Conservation (phyloP, 2,797 vertebrate genomes). For the Silurus lanzhouensis region DNA sequence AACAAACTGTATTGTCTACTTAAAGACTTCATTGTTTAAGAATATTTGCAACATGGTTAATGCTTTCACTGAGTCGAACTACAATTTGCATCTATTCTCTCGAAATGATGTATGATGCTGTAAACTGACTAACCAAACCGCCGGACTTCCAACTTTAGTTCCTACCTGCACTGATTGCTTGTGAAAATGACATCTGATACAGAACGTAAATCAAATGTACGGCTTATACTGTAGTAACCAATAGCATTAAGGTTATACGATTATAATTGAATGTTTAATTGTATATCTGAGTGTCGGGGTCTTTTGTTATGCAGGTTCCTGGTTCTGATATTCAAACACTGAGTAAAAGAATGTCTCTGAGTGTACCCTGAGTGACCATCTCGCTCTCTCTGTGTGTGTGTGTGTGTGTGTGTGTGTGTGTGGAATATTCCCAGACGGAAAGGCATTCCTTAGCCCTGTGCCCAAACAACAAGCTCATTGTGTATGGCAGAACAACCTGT, state of each 20-base stretch:
- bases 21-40: neutral
- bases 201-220: neutral
- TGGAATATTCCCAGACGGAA: constrained; percentile 80
- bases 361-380: constrained; percentile 51
- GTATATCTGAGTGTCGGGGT: neutral
- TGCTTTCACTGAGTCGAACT: neutral
- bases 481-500: constrained; percentile 83
- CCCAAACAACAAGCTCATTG: constrained; percentile 82
- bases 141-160: neutral
- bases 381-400: constrained; percentile 44
- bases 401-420: no score
- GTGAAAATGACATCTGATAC: neutral
- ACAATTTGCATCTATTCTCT: neutral
- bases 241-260: neutral
- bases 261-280: neutral
- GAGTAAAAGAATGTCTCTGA: neutral
- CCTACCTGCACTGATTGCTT: neutral
- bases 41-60: neutral
- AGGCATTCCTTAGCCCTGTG: constrained; percentile 79
- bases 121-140: neutral
- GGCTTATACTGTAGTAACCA: neutral
- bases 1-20: neutral
- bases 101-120: neutral
- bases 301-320: neutral
- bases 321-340: neutral